phyloP scores from a whole-genome alignment of 1,140 invertebrate genomes.

The Spodoptera litura region DNA sequence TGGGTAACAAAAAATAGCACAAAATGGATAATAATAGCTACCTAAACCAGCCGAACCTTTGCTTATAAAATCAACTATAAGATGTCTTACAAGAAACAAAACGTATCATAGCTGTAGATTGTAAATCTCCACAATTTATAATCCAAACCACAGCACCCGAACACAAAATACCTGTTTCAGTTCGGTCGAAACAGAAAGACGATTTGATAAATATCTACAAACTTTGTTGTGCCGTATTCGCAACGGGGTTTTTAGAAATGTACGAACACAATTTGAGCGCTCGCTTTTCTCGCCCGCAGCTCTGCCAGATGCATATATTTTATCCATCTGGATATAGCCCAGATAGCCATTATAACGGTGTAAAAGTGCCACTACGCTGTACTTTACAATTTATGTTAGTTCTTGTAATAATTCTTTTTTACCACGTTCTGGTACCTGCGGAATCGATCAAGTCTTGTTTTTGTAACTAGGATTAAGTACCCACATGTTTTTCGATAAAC shows the following conservation, averaged over 20 bases:
- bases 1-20: no score
- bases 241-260: conserved; percentile 67
- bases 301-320: conserved; percentile 55
- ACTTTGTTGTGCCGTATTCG: conserved; percentile 61
- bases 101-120: not conserved
- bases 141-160: not conserved
- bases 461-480: no score
- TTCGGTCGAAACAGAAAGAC: conserved; percentile 62
- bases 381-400: conserved; percentile 18
- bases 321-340: conserved; percentile 35
- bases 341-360: conserved; percentile 26
- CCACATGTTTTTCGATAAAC: no score
- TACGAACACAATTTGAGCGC: conserved; percentile 66
- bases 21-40: no score
- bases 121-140: conserved; percentile 22
- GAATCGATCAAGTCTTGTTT: not conserved
- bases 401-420: not conserved
- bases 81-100: no score
- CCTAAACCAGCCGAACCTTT: no score
- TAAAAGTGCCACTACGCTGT: conserved; percentile 30
- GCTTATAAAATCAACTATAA: no score
- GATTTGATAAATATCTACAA: conserved; percentile 75
- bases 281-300: conserved; percentile 64
- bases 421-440: not conserved
- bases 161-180: conserved; percentile 31